Conservation (phyloP, 2,113 vertebrate genomes). For the Mesembrinibis cayennensis region DNA sequence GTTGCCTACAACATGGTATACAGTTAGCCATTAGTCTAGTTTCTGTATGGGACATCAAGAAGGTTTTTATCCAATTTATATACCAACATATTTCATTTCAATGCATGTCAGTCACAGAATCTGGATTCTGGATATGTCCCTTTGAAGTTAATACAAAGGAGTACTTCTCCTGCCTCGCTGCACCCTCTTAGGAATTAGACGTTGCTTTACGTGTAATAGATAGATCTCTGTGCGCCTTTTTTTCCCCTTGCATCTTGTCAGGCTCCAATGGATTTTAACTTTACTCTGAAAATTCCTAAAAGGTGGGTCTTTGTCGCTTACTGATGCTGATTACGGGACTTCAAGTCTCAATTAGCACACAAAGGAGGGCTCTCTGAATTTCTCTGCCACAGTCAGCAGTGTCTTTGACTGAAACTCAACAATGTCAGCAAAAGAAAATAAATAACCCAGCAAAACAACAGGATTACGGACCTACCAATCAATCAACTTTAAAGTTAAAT, state of each 20-base stretch:
- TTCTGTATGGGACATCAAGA: not conserved
- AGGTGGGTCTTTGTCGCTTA: not conserved
- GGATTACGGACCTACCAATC: not conserved
- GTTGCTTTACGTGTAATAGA: not conserved
- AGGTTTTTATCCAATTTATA: not conserved
- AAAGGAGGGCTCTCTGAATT: not conserved
- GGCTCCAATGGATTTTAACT: not conserved
- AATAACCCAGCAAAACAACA: not conserved
- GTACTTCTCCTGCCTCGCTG: not conserved
- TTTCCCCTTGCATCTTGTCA: not conserved
- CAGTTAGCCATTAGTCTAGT: not conserved
- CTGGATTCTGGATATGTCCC: not conserved
- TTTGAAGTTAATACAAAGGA: not conserved
- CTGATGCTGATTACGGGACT: not conserved
- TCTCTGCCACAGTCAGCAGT: not conserved
- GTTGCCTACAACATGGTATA: not conserved
- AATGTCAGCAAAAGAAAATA: not conserved
- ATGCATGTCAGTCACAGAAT: not conserved
- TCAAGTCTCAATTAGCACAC: not conserved
- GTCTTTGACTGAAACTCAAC: not conserved
- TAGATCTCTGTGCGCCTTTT: not conserved
- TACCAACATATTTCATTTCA: not conserved
- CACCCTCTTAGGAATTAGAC: not conserved
- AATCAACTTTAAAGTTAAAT: not conserved
- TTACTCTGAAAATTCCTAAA: not conserved